Percentiles rank a stretch among this genome's conserved stretches.
phyloP scores from a whole-genome alignment of 2,113 vertebrate species.

The Petroica traversi region DNA sequence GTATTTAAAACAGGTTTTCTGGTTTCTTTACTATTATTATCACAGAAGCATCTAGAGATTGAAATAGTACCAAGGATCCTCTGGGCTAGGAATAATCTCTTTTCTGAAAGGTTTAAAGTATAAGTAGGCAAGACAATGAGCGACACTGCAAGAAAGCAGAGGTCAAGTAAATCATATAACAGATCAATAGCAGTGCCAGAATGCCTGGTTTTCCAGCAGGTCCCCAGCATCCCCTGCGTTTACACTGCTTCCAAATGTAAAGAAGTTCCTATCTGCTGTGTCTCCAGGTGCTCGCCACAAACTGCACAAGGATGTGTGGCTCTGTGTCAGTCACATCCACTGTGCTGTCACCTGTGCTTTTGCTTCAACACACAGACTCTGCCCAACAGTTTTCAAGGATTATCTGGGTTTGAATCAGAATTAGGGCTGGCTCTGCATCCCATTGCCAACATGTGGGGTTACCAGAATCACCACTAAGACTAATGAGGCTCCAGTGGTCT shows the following conservation, averaged over 20 bases:
- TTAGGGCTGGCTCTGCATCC: neutral
- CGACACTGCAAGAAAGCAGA: neutral
- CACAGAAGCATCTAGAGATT: neutral
- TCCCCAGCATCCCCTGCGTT: neutral
- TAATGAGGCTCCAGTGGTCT: neutral
- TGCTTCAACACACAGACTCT: neutral
- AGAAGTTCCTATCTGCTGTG: neutral
- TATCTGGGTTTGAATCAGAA: neutral
- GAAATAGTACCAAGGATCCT: neutral
- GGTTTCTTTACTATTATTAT: neutral
- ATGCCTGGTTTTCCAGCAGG: neutral
- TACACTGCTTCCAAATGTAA: neutral
- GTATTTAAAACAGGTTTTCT: neutral
- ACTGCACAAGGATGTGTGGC: neutral
- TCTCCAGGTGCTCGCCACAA: neutral
- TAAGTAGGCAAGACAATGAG: neutral
- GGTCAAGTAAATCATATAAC: neutral
- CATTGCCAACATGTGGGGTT: accelerated
- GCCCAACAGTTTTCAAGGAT: neutral
- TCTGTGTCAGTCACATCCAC: neutral
- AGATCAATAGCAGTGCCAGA: neutral
- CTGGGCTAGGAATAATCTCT: neutral
- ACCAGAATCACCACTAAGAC: neutral
- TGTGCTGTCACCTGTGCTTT: neutral
- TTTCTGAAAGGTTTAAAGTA: neutral